phyloP scores from a whole-genome alignment of 1,140 invertebrate genomes.

The Mycetomoellerius zeteki region DNA sequence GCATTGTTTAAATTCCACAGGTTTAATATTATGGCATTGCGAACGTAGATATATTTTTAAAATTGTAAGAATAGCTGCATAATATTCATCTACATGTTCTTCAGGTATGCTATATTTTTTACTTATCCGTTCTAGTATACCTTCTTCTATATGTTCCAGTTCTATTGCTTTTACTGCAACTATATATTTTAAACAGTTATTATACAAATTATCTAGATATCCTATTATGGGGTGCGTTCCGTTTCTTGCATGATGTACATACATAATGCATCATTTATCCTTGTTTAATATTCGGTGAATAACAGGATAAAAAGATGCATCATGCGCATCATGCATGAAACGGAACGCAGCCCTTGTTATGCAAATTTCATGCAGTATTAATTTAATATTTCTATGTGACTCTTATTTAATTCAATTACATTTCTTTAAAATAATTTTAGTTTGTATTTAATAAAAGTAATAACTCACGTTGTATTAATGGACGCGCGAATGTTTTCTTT shows the following conservation, averaged over 20 bases:
- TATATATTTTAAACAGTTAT: slow-evolving; percentile 65
- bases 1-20: slow-evolving; percentile 81
- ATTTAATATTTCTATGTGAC: background rate
- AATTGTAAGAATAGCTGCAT: slow-evolving; percentile 81
- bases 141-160: slow-evolving; percentile 83
- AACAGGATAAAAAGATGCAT: too few relatives aligned
- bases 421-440: slow-evolving; percentile 7
- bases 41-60: slow-evolving; percentile 77
- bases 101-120: slow-evolving; percentile 81
- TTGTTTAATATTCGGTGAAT: too few relatives aligned
- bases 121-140: slow-evolving; percentile 82
- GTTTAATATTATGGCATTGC: slow-evolving; percentile 75
- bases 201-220: slow-evolving; percentile 30
- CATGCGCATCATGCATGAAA: too few relatives aligned
- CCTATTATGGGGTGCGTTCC: too few relatives aligned
- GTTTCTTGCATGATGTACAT: too few relatives aligned
- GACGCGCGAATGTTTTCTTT: slow-evolving; percentile 80
- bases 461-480: slow-evolving; percentile 82
- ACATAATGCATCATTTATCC: too few relatives aligned
- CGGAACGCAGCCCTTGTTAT: too few relatives aligned
- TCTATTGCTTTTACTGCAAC: slow-evolving; percentile 84
- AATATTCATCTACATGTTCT: slow-evolving; percentile 83
- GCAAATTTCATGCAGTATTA: background rate
- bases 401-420: background rate
- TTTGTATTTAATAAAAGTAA: slow-evolving; percentile 23